Evolutionary conservation across 2,113 vertebrate species (phyloP).

Genomic region (Vanacampus margaritifer): DNA sequence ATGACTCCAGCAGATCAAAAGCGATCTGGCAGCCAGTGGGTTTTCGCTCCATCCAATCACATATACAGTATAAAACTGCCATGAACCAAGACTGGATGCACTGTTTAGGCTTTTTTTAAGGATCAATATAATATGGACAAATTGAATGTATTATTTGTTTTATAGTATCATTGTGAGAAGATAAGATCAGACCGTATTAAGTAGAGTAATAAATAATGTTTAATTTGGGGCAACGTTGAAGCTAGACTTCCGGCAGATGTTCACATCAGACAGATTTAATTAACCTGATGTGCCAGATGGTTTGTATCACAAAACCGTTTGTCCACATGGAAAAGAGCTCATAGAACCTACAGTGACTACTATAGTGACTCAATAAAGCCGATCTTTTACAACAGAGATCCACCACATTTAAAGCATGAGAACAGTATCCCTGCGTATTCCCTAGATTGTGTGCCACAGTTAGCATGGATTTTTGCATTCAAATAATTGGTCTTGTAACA

Average conservation of each 20-base stretch:
- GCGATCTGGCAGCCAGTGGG: slow-evolving; percentile 40
- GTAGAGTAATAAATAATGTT: neutral
- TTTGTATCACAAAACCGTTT: neutral
- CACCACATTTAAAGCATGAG: too few species aligned
- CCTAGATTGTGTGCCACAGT: too few species aligned
- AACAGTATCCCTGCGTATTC: too few species aligned
- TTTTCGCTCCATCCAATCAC: slow-evolving; percentile 11
- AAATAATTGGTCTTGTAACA: too few species aligned
- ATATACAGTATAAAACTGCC: slow-evolving; percentile 4
- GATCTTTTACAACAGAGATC: too few species aligned
- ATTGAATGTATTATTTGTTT: neutral
- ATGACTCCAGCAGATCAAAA: slow-evolving; percentile 46
- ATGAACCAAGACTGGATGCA: neutral
- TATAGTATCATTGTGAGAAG: neutral
- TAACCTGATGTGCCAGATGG: neutral
- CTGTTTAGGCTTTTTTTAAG: neutral
- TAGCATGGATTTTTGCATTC: too few species aligned
- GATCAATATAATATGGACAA: neutral
- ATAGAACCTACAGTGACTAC: neutral
- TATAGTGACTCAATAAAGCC: neutral
- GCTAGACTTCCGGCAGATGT: neutral
- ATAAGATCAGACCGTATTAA: neutral
- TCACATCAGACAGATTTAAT: neutral
- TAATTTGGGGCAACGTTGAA: neutral
- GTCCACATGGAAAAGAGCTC: neutral